These are phyloP conservation scores for Chaetorhynchus papuensis DNA, from an alignment of 2,113 vertebrate genomes.

Conservation along the genomic window DNA sequence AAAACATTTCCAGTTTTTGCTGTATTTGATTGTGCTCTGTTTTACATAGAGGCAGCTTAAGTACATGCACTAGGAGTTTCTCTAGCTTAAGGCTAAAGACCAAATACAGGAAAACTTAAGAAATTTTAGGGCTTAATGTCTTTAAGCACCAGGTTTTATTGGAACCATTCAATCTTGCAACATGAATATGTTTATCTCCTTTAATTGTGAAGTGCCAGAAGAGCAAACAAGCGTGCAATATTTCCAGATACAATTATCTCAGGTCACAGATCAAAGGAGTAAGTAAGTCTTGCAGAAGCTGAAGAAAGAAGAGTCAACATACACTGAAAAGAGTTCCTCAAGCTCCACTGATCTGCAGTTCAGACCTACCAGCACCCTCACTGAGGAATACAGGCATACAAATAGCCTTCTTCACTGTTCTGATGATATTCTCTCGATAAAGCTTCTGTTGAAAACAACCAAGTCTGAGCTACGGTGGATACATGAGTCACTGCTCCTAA, in stretches of 20 bases:
- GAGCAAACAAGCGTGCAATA: not conserved
- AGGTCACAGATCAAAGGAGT: constrained; percentile 9
- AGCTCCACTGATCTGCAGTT: not conserved
- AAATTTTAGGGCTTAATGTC: not conserved
- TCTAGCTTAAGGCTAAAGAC: not conserved
- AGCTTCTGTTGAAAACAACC: not conserved
- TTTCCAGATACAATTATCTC: not conserved
- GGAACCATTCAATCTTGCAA: not conserved
- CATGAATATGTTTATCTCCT: not conserved
- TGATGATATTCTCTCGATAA: not conserved
- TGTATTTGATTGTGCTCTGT: not conserved
- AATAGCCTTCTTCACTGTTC: not conserved
- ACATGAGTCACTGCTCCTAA: not conserved
- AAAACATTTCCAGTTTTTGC: not conserved
- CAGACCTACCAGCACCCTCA: not conserved
- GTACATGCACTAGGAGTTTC: not conserved
- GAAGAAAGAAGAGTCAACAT: not conserved
- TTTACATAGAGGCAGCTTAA: not conserved
- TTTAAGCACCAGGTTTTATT: not conserved
- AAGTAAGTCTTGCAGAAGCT: not conserved
- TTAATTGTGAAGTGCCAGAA: not conserved
- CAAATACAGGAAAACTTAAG: not conserved
- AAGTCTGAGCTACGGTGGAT: not conserved
- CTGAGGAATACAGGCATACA: not conserved
- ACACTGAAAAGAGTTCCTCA: not conserved